phyloP scores from a whole-genome alignment of 2,888 invertebrate genomes.

The Stenchaetothrips biformis region DNA sequence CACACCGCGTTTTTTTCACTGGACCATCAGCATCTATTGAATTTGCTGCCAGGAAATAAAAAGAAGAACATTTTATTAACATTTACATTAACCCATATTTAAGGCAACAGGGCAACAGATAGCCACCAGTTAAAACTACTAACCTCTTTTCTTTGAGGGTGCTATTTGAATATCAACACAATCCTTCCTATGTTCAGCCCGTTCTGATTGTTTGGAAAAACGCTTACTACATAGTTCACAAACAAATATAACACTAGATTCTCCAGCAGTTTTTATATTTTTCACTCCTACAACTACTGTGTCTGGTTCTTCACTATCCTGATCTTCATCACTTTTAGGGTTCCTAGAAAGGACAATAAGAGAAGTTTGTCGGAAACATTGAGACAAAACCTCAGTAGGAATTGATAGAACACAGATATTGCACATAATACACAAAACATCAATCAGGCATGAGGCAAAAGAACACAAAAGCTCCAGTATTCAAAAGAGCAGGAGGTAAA shows the following conservation, averaged over 20 bases:
- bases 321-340: background rate
- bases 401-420: background rate
- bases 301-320: background rate
- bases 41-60: background rate
- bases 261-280: background rate
- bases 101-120: background rate
- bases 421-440: background rate
- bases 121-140: background rate
- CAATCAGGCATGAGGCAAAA: background rate
- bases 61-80: background rate
- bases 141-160: background rate
- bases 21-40: background rate
- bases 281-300: background rate
- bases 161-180: background rate
- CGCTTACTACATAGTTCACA: background rate
- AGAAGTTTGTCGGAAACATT: background rate
- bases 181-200: background rate
- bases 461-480: background rate
- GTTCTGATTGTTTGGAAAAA: background rate
- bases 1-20: background rate
- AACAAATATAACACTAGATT: background rate
- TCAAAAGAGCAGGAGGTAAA: background rate
- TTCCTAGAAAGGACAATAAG: background rate
- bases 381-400: background rate
- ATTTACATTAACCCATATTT: background rate